Percentiles rank a stretch among this genome's conserved stretches.
Evolutionary conservation across 2,113 vertebrate species (phyloP).

Genomic region (Rhipidura dahli): DNA sequence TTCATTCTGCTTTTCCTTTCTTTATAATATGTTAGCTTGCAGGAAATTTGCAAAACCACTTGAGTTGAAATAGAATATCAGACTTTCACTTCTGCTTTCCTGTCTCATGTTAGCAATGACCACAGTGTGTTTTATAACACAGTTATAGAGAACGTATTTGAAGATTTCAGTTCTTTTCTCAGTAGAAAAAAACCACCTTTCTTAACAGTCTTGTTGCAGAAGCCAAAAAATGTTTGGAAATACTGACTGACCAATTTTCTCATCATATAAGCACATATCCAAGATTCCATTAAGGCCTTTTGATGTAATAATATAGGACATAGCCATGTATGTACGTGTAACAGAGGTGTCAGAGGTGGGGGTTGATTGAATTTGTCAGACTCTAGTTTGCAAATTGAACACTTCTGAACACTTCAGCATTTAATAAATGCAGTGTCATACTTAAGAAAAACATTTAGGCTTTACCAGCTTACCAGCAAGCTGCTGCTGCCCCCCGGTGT

Average conservation of each 20-base stretch:
- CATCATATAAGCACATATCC: background rate
- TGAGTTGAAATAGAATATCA: background rate
- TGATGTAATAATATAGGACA: background rate
- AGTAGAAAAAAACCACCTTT: background rate
- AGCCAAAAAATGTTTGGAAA: background rate
- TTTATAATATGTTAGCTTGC: background rate
- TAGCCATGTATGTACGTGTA: fast-evolving
- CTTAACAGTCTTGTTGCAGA: background rate
- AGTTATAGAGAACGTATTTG: background rate
- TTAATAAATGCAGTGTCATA: fast-evolving
- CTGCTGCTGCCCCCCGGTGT: conserved; percentile 9
- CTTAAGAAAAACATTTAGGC: background rate
- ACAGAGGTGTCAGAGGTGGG: background rate
- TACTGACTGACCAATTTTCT: background rate
- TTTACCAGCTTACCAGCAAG: background rate
- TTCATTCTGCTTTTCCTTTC: background rate
- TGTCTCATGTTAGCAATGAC: background rate
- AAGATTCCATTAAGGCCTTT: background rate
- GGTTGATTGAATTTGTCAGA: background rate
- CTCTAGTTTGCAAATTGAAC: background rate
- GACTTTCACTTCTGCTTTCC: background rate
- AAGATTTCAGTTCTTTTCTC: background rate
- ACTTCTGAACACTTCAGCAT: fast-evolving
- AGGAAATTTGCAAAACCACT: background rate
- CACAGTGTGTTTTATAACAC: background rate